Base-by-base conservation (phyloP, 2,113 vertebrate genomes). In the Anarhynchus alexandrinus region DNA sequence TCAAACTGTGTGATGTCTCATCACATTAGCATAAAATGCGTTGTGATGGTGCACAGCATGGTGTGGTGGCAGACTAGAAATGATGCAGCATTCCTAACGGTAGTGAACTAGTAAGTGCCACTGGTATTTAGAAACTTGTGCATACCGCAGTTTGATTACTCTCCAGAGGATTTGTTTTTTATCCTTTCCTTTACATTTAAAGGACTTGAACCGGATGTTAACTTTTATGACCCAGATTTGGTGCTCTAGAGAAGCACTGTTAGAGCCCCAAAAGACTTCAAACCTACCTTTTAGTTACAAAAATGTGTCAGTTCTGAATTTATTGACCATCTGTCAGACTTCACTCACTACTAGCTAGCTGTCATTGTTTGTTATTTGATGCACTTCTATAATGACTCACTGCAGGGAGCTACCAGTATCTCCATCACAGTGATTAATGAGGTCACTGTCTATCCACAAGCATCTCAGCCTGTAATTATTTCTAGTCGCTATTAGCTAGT, bases 261-360 rank as follows among this genome's bases (percentile, higher is more conserved):
- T 85, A 86, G 79, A 90, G 94, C 59, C 66, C 59, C 66, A 45
- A 65, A 97, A 97, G 76, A 85, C 62, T 96, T 96, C 91, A 97
- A 95, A 96, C 32, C 73, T 94, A 95, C 73, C 94, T 97, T 97
- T 95, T 97, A 82, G 93, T 93, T 95, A 90, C 89, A 97, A 97
- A 97, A 97, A 97, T 96, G 55, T 94, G 95, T 95, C 95, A 93
- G 73, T 90, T 94, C 84, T 94, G 94, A 97, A 98, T 98, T 96
- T 98, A 98, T 97, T 96, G 97, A 97, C 97, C 98, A 98, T 98
- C 97, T 98, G 97, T 97, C 97, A 97, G 97, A 90, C 91, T 97
- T 98, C 95, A 97, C 84, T 98, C 94, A 97, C 82, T 96, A 85
- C 47, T 86, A 96, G 97, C 90, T 96, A 90, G 95, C 93, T 98